Conservation (phyloP, 2,888 invertebrate genomes). For the Cacoxenus indagator region DNA sequence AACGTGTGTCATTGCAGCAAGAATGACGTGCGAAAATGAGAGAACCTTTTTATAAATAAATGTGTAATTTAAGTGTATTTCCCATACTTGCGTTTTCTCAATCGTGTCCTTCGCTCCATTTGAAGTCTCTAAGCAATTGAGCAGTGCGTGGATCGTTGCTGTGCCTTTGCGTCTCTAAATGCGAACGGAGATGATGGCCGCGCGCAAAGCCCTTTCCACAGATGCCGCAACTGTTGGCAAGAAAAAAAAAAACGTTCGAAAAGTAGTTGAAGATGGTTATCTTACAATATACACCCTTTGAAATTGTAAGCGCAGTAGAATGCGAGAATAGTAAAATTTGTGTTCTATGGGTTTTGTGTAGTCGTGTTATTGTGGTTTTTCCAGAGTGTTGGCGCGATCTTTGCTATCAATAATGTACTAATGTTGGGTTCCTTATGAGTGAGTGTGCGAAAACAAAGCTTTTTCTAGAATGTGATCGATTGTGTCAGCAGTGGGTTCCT, state of each 20-base stretch:
- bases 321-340: too few species aligned
- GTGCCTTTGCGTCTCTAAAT: conserved; percentile 67
- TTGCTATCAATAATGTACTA: too few species aligned
- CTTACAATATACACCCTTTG: not conserved
- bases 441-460: too few species aligned
- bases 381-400: too few species aligned
- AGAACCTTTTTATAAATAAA: not conserved
- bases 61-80: not conserved
- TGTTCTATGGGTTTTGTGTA: too few species aligned
- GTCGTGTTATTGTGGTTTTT: too few species aligned
- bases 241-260: not conserved
- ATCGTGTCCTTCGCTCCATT: conserved; percentile 5
- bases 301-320: too few species aligned
- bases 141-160: conserved; percentile 60
- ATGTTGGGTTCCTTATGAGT: too few species aligned
- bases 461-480: not conserved
- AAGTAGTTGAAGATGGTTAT: not conserved
- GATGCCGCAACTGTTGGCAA: conserved; percentile 56
- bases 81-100: too few species aligned
- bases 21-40: too few species aligned
- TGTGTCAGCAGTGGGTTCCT: too few species aligned
- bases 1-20: too few species aligned
- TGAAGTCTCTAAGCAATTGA: conserved; percentile 38
- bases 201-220: conserved; percentile 67
- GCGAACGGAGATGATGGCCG: conserved; percentile 68